A percentile compares a stretch with the other conserved stretches of the same genome.
phyloP scores from a whole-genome alignment of 2,797 vertebrate genomes.

The Aphelocoma californica region DNA sequence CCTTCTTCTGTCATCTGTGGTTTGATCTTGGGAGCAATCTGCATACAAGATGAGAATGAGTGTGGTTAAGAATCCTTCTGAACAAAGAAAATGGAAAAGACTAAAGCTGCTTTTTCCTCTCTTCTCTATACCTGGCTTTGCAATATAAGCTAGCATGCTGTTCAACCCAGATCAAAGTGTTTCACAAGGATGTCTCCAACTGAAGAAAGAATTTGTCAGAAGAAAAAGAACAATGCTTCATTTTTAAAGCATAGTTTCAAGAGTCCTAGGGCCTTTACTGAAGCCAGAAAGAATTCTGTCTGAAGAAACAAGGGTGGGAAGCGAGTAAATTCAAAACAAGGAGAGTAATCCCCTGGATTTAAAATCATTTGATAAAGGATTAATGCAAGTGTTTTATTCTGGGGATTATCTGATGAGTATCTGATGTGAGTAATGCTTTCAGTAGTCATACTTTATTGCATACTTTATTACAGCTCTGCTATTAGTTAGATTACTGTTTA shows the following conservation, averaged over 20 bases:
- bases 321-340: not conserved
- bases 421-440: not conserved
- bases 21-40: conserved; percentile 79
- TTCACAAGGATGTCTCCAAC: not conserved
- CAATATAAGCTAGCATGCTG: not conserved
- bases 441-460: not conserved
- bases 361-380: not conserved
- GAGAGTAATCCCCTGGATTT: not conserved
- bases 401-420: not conserved
- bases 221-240: not conserved
- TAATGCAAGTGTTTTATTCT: not conserved
- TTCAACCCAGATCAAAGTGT: not conserved
- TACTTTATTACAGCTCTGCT: not conserved
- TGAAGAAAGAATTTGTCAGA: not conserved
- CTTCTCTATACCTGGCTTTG: not conserved
- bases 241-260: not conserved
- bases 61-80: not conserved
- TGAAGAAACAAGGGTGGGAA: not conserved
- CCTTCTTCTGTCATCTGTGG: conserved; percentile 74
- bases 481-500: not conserved
- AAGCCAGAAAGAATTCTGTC: not conserved
- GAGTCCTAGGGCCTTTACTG: not conserved
- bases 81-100: not conserved
- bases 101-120: not conserved
- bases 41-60: not conserved